These are phyloP conservation scores for Nomada fucata DNA, from an alignment of 2,888 invertebrate species.

Conservation along the genomic window DNA sequence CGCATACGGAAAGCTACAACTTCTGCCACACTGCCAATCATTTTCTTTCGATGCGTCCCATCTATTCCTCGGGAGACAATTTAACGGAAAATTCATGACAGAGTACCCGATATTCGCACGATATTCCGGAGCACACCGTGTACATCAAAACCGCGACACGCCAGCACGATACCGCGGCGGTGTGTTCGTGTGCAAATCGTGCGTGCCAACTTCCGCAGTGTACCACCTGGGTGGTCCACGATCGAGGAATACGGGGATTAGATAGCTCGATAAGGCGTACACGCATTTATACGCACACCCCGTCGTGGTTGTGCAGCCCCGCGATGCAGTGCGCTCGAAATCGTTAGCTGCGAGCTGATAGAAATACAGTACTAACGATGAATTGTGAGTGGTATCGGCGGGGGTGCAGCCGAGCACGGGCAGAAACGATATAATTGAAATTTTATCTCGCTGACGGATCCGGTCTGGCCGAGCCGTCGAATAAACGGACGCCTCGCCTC, in stretches of 20 bases:
- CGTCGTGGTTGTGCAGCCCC: slow-evolving; percentile 21
- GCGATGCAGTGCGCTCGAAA: slow-evolving; percentile 28
- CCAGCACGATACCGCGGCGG: slow-evolving; percentile 22
- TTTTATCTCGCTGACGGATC: slow-evolving; percentile 40
- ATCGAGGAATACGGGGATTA: slow-evolving; percentile 70
- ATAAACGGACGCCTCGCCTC: too few relatives aligned
- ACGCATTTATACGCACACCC: slow-evolving; percentile 60
- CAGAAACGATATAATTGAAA: slow-evolving; percentile 59
- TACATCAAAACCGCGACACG: slow-evolving; percentile 42
- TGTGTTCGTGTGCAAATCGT: slow-evolving; percentile 66
- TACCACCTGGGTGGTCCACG: slow-evolving; percentile 76
- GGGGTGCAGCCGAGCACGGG: neutral
- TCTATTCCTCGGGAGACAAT: neutral
- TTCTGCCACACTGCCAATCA: too few relatives aligned
- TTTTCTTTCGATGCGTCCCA: too few relatives aligned
- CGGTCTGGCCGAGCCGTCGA: neutral
- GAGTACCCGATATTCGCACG: neutral
- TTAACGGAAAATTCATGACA: neutral
- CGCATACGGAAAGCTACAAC: too few relatives aligned
- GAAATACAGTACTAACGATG: slow-evolving; percentile 61
- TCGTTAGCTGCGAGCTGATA: slow-evolving; percentile 51
- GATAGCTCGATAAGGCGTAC: slow-evolving; percentile 67
- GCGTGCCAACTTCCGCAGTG: slow-evolving; percentile 77
- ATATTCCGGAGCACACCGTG: slow-evolving; percentile 44
- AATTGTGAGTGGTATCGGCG: slow-evolving; percentile 42